These are phyloP conservation scores for Pissodes strobi DNA, from an alignment of 1,140 invertebrate species.

Conservation along the genomic window DNA sequence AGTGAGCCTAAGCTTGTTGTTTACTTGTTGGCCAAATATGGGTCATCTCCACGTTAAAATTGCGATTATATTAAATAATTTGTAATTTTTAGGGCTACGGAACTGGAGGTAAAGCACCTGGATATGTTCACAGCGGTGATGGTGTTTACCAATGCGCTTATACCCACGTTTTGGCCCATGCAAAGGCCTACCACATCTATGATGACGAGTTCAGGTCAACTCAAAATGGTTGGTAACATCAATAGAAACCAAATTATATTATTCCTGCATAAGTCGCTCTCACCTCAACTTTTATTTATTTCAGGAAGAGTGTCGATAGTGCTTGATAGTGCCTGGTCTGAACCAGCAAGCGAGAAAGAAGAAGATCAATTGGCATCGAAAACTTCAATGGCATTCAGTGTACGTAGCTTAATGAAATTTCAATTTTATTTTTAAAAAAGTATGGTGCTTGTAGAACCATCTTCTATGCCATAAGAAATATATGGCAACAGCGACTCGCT, in stretches of 20 bases:
- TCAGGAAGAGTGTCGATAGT: constrained; percentile 62
- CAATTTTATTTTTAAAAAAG: too few species aligned
- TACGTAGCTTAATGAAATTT: too few species aligned
- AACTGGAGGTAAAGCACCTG: constrained; percentile 39
- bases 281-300: not conserved
- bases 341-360: constrained; percentile 54
- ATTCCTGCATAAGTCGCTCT: too few species aligned
- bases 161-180: constrained; percentile 62
- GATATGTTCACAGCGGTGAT: constrained; percentile 51
- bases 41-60: too few species aligned
- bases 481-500: too few species aligned
- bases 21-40: too few species aligned
- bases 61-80: too few species aligned
- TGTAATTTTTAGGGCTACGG: constrained; percentile 17
- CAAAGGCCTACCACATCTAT: constrained; percentile 61
- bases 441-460: too few species aligned
- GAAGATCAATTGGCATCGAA: constrained; percentile 58
- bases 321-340: constrained; percentile 57
- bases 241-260: too few species aligned
- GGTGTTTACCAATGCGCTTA: constrained; percentile 63
- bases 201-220: constrained; percentile 55
- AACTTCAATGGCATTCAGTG: constrained; percentile 52
- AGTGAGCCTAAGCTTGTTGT: too few species aligned
- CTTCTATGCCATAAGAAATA: too few species aligned
- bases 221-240: constrained; percentile 34